Base-by-base conservation (phyloP, 2,797 vertebrate genomes). In the Eidolon dupreanum region DNA sequence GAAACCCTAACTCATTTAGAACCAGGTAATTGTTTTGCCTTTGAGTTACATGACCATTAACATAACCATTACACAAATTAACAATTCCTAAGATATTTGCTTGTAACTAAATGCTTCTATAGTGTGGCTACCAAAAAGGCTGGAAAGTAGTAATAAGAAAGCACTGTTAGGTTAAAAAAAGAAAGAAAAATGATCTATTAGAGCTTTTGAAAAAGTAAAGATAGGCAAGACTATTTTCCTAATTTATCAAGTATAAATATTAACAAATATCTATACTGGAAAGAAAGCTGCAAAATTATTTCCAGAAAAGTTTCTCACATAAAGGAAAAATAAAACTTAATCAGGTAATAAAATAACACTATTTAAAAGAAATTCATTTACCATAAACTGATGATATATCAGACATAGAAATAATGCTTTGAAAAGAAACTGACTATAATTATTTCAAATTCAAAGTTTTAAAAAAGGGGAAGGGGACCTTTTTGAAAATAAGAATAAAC, bases 31-130 rank as follows among this genome's bases (percentile, higher is more conserved):
- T 96, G 28, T 88, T 96, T 59, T 82, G 49, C 22, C 78, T 41
- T 89, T 74, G 95, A 88, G 36, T 77, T 93, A 95, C 24, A 5
- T 88, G 71, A 85, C 88, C n/a, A 93, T 75, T 92, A 94, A 41
- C 6, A 71, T 70, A 92, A 88, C 38, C 53, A 90, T 85, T 91
- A 86, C 38, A 86, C 43, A 94, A 91, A 90, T 68, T 71, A 95
- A 87, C 57, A 82, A 92, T 6, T 78, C 31, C 63, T 81, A 65
- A 97, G 95, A 82, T 75, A 83, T 28, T 71, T 92, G 66, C 36
- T 94, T 86, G 12, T 70, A 95, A 81, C 55, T 89, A 77, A 96
- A 84, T 66, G 41, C 33, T 73, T 95, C 43, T 57, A 66, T 6
- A 88, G 38, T 16, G 0, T 78, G 33, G 33, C 33, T 85, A 83